phyloP scores from a whole-genome alignment of 1,140 invertebrate genomes.

The Drosophila pachea region DNA sequence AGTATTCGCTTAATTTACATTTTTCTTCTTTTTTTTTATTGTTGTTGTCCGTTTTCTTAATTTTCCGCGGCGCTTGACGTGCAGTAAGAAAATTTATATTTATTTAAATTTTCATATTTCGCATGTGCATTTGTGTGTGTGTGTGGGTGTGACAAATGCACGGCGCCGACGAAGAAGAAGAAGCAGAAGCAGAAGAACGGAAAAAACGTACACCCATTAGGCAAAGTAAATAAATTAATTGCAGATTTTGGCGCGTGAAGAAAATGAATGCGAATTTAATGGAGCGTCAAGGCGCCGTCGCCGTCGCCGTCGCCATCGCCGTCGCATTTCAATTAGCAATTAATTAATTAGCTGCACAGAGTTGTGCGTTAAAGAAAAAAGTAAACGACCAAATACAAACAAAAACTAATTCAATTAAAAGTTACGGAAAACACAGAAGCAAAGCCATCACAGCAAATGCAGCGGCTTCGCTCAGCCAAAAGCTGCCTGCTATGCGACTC shows the following conservation, averaged over 20 bases:
- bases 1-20: conserved; percentile 36
- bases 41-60: conserved; percentile 27
- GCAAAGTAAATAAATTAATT: conserved; percentile 75
- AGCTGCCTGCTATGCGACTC: conserved; percentile 34
- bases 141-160: conserved; percentile 34
- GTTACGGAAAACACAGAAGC: conserved; percentile 2
- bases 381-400: not conserved
- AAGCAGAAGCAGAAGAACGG: conserved; percentile 23
- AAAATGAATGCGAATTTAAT: conserved; percentile 76
- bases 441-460: not conserved
- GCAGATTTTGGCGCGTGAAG: conserved; percentile 68
- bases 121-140: conserved; percentile 34
- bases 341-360: conserved; percentile 55
- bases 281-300: conserved; percentile 66
- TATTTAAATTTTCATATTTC: conserved; percentile 54
- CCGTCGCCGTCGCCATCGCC: conserved; percentile 54
- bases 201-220: conserved; percentile 43
- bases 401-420: conserved; percentile 26
- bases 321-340: conserved; percentile 67
- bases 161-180: conserved; percentile 16
- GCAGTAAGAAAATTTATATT: conserved; percentile 38
- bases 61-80: conserved; percentile 44
- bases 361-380: conserved; percentile 1
- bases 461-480: conserved; percentile 2
- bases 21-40: conserved; percentile 13